Conservation (phyloP, 2,797 vertebrate genomes). For the Tokudaia muenninki region DNA sequence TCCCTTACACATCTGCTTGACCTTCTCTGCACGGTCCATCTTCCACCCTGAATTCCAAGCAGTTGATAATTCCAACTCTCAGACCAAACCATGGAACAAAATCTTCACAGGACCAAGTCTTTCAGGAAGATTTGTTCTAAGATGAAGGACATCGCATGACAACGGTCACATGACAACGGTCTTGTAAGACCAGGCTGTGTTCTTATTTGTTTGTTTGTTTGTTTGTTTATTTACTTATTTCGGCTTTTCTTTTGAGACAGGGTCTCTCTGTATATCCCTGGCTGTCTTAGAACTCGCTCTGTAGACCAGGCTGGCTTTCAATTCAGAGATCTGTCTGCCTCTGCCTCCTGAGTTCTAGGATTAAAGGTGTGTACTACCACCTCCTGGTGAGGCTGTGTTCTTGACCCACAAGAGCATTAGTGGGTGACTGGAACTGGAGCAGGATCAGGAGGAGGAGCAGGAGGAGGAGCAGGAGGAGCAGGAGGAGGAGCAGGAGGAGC, state of each 20-base stretch:
- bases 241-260: neutral
- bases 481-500: fast-evolving
- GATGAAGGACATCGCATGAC: no score
- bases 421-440: fast-evolving
- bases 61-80: neutral
- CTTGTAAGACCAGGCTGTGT: fast-evolving
- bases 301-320: neutral
- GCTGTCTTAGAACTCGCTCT: neutral
- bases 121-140: neutral
- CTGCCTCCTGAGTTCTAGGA: neutral
- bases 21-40: fast-evolving
- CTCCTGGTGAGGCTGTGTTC: neutral
- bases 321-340: neutral
- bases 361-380: neutral
- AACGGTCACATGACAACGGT: fast-evolving
- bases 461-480: fast-evolving
- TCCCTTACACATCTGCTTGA: neutral
- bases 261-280: neutral
- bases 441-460: fast-evolving
- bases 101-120: neutral
- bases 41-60: neutral
- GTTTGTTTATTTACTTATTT: neutral
- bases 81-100: neutral
- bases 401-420: fast-evolving
- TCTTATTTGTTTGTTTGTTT: neutral